Base-by-base conservation (phyloP, 92 coral and sea anemone species). In the Parazoanthus atlanticus region DNA sequence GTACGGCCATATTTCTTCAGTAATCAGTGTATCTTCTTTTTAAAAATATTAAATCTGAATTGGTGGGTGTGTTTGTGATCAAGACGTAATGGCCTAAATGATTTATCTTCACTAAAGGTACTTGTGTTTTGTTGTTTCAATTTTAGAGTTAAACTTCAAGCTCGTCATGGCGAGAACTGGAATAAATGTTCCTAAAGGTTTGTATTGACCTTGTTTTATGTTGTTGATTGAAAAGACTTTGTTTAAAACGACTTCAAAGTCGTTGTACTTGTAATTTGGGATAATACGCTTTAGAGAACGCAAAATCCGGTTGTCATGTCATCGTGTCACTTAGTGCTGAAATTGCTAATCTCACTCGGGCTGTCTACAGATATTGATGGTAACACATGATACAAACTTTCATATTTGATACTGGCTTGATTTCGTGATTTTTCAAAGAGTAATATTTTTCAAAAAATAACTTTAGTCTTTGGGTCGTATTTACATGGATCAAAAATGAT, bases 141-240 rank as follows among this genome's bases (percentile, higher is more conserved):
- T 93, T 92, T 25, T 91, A 97, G 99, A 96, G 87, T 91, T 97
- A 81, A 97, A 93, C 84, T 97, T 97, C 96, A 95, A 96, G 84
- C 92, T 97, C 65, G 94, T 97, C 70, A 95, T 95, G 98, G 91
- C 94, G 32, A 86, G 89, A 32, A 89, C 93, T 15, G 98, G 98
- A 49, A 93, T 95, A 40, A 86, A 74, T 32, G 56, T 91, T 5
- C 77, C 87, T 29, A 69, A 69, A 84, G 87, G 87, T 84, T 36
- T 9, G 87, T 84, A 30, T 17, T 56, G 47, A 47, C 6, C 2
- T 25, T 41, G 15, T 46, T 70, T 69, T 33, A 11, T 46, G 12
- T 21, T 71, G n/a, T 30, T 43, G 41, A 3, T 69, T 41, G 34
- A 46, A 5, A 47, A 80, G 26, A 16, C 43, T 71, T 84, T 21